Evolutionary conservation across 2,797 vertebrate species (phyloP).

Genomic region (Prunella strophiata): DNA sequence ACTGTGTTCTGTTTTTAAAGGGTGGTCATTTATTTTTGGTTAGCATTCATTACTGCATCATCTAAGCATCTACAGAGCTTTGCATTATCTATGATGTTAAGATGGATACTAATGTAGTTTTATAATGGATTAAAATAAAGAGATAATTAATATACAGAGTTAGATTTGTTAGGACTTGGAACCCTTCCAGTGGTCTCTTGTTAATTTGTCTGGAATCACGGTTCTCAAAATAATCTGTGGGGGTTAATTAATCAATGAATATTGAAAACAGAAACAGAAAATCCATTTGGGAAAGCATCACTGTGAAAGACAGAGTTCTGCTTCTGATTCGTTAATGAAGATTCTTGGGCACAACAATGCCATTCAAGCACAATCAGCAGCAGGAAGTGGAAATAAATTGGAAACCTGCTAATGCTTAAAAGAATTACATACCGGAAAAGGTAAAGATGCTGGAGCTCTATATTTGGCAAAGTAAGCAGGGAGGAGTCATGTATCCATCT

Average conservation of each 20-base stretch:
- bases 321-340: neutral
- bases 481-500: constrained; percentile 92
- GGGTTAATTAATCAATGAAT: constrained; percentile 42
- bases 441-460: constrained; percentile 88
- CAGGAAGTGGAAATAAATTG: neutral
- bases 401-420: neutral
- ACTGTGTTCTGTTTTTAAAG: neutral
- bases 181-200: constrained; percentile 10
- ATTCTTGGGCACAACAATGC: neutral
- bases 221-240: constrained; percentile 31
- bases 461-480: constrained; percentile 88
- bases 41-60: neutral
- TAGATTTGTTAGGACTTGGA: constrained; percentile 44
- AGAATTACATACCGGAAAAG: constrained; percentile 86
- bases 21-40: neutral
- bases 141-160: constrained; percentile 34
- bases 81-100: neutral
- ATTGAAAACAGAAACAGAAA: constrained; percentile 47
- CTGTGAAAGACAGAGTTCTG: neutral
- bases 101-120: constrained; percentile 20
- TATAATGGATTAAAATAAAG: constrained; percentile 32
- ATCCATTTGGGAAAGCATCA: constrained; percentile 19
- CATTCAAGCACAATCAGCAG: neutral
- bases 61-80: neutral
- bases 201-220: constrained; percentile 1